Conservation (phyloP, 2,797 vertebrate species). For the Cynopterus sphinx region DNA sequence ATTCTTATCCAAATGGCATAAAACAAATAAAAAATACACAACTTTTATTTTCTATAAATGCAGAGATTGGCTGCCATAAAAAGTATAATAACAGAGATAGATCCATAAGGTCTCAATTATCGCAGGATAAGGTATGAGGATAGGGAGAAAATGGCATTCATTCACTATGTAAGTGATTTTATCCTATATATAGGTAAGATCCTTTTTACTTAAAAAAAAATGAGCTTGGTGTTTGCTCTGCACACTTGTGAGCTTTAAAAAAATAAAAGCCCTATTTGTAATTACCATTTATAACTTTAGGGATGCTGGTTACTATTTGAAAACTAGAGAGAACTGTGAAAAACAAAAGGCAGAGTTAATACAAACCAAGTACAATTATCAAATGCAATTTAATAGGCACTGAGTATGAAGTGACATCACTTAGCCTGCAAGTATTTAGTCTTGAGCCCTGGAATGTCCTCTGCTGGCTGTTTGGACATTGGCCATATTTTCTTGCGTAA, state of each 20-base stretch:
- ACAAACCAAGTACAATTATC: no score
- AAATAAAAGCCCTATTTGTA: neutral
- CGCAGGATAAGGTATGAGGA: fast-evolving
- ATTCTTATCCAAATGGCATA: conserved; percentile 10
- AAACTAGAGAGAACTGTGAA: fast-evolving
- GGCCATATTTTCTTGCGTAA: neutral
- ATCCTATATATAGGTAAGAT: neutral
- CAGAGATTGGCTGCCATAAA: neutral
- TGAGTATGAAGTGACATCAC: neutral
- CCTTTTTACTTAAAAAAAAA: neutral
- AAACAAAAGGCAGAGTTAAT: neutral
- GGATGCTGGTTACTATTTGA: neutral
- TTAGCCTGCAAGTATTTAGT: fast-evolving
- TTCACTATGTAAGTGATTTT: neutral
- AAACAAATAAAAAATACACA: neutral
- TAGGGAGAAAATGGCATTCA: neutral
- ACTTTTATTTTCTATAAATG: conserved; percentile 33
- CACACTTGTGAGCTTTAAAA: neutral
- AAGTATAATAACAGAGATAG: neutral
- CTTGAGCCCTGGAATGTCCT: neutral
- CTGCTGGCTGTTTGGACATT: neutral
- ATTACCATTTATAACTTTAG: neutral
- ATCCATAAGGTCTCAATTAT: neutral
- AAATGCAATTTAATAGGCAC: neutral
- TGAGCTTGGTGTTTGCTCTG: neutral